Conservation (phyloP, 64 coral and sea anemone species). For the Astreopora myriophthalma region DNA sequence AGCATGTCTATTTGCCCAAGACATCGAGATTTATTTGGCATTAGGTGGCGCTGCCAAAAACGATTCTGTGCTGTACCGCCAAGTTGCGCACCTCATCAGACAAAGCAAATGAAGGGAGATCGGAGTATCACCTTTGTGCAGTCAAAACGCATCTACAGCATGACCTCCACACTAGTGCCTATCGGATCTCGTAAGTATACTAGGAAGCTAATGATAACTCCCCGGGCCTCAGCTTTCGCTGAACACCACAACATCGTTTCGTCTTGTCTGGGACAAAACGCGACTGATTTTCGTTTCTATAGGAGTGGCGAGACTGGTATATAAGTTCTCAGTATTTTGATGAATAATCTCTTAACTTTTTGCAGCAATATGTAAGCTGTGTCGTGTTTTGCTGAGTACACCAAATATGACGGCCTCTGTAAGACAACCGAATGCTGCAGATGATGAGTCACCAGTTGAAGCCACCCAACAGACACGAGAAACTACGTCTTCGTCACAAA, state of each 20-base stretch:
- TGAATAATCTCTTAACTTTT: not conserved
- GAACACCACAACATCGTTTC: too few species aligned
- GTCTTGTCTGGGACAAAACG: too few species aligned
- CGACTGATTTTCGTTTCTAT: too few species aligned
- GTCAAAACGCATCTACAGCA: constrained; percentile 16
- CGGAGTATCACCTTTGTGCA: constrained; percentile 41
- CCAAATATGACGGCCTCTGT: not conserved
- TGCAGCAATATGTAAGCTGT: not conserved
- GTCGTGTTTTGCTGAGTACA: not conserved
- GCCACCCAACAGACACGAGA: too few species aligned
- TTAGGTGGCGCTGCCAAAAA: constrained; percentile 31
- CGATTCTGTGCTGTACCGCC: constrained; percentile 24
- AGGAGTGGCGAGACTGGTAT: too few species aligned
- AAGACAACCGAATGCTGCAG: not conserved
- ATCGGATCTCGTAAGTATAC: constrained; percentile 72
- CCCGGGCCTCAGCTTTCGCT: too few species aligned
- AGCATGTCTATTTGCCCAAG: constrained; percentile 38
- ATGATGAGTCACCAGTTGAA: not conserved
- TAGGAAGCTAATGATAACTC: not conserved
- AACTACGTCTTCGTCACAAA: not conserved
- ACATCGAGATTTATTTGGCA: constrained; percentile 59
- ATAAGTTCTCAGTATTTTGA: not conserved
- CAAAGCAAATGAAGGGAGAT: constrained; percentile 28
- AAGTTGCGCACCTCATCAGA: constrained; percentile 42
- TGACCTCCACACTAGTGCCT: constrained; percentile 21